These are phyloP conservation scores for Tipula lateralis DNA, from an alignment of 2,888 invertebrate genomes.

Conservation along the genomic window DNA sequence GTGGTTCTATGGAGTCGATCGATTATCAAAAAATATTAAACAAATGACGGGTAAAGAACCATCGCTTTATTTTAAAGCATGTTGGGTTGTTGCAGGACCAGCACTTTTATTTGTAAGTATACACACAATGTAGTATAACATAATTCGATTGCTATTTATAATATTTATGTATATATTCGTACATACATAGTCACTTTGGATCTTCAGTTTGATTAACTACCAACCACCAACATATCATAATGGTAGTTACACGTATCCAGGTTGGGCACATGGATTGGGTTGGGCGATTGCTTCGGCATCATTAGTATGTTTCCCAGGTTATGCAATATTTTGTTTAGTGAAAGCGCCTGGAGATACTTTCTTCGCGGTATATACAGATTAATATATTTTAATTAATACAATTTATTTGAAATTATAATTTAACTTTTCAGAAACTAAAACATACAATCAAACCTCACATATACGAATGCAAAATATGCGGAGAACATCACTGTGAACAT, in stretches of 20 bases:
- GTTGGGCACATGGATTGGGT: conserved; percentile 80
- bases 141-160: too few species aligned
- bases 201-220: conserved; percentile 83
- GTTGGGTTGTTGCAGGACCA: conserved; percentile 80
- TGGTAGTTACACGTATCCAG: conserved; percentile 71
- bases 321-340: conserved; percentile 66
- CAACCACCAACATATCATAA: conserved; percentile 79
- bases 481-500: conserved; percentile 72
- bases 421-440: conserved; percentile 62
- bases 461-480: conserved; percentile 69
- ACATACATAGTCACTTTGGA: conserved; percentile 80
- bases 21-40: conserved; percentile 75
- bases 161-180: conserved; percentile 39
- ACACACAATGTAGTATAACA: neutral
- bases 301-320: conserved; percentile 77
- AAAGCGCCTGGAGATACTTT: conserved; percentile 67
- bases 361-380: conserved; percentile 58
- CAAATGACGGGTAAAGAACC: conserved; percentile 84
- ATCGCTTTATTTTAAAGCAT: conserved; percentile 74
- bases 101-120: conserved; percentile 63
- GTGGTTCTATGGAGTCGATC: conserved; percentile 84
- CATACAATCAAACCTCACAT: conserved; percentile 70
- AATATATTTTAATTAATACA: neutral
- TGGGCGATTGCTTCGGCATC: conserved; percentile 83
- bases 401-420: neutral